Conservation (phyloP, 2,888 invertebrate genomes). For the Nineta flava region DNA sequence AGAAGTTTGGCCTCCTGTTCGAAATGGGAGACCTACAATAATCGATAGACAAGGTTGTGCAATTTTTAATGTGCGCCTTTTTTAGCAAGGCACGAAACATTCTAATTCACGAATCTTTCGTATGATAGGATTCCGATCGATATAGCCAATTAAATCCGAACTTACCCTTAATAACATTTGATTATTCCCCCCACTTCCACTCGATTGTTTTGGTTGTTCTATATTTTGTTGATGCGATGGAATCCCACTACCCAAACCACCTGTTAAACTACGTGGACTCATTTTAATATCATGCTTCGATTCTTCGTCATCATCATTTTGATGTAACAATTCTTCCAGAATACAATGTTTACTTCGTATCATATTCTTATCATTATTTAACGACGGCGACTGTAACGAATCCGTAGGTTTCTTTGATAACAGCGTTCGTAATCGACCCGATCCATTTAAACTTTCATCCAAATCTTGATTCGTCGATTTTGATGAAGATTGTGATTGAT, state of each 20-base stretch:
- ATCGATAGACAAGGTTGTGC: no score
- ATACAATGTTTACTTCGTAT: slow-evolving; percentile 34
- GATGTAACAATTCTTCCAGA: slow-evolving; percentile 45
- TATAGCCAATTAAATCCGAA: no score
- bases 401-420: slow-evolving; percentile 27
- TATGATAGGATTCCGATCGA: no score
- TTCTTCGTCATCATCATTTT: slow-evolving; percentile 45
- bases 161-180: slow-evolving; percentile 50
- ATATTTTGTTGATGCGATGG: slow-evolving; percentile 27
- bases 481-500: slow-evolving; percentile 18
- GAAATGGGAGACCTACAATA: no score
- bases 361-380: slow-evolving; percentile 17
- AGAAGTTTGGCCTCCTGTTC: no score
- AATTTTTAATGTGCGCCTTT: no score
- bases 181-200: slow-evolving; percentile 27
- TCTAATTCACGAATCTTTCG: no score
- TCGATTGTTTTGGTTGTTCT: slow-evolving; percentile 12
- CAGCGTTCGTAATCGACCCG: slow-evolving; percentile 40
- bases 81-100: no score
- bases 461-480: slow-evolving; percentile 28
- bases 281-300: slow-evolving; percentile 29
- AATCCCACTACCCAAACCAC: slow-evolving; percentile 21
- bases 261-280: slow-evolving; percentile 26
- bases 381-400: slow-evolving; percentile 23
- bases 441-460: slow-evolving; percentile 31